A percentile compares a stretch with the other conserved stretches of the same genome.
Evolutionary conservation across 2,113 vertebrate species (phyloP).

Genomic region (Machaerirhynchus nigripectus): DNA sequence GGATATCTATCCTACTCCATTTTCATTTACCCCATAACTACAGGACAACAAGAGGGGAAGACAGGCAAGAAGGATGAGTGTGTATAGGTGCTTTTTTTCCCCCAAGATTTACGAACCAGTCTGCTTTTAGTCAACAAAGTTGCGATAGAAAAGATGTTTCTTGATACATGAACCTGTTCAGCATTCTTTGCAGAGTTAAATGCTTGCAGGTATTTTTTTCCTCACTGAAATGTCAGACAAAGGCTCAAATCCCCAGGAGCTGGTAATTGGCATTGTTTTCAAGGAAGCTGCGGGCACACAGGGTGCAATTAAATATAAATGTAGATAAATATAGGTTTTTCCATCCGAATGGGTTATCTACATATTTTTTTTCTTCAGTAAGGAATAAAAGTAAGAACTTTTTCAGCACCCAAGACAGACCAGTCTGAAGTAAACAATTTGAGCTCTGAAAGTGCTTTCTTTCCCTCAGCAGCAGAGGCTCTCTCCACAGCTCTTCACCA

Average conservation of each 20-base stretch:
- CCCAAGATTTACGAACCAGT: background rate
- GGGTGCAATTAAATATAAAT: background rate
- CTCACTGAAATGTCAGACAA: background rate
- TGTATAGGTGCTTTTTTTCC: accelerated
- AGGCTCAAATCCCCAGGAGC: background rate
- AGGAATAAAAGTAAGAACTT: background rate
- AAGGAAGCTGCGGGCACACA: background rate
- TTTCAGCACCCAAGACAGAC: background rate
- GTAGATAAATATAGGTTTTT: background rate
- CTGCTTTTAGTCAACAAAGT: background rate
- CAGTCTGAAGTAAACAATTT: background rate
- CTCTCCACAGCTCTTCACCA: background rate
- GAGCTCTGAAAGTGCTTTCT: background rate
- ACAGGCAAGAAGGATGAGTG: background rate
- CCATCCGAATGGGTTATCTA: background rate
- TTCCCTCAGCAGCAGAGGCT: background rate
- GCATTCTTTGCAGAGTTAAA: background rate
- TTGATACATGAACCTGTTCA: background rate
- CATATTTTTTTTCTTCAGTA: background rate
- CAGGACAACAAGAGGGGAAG: background rate
- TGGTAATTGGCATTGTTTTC: background rate
- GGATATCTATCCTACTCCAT: background rate
- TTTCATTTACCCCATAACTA: background rate
- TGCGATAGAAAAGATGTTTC: background rate
- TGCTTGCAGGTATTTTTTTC: background rate